Base-by-base conservation (phyloP, 2,797 vertebrate species). In the Typhlichthys eigenmanni region DNA sequence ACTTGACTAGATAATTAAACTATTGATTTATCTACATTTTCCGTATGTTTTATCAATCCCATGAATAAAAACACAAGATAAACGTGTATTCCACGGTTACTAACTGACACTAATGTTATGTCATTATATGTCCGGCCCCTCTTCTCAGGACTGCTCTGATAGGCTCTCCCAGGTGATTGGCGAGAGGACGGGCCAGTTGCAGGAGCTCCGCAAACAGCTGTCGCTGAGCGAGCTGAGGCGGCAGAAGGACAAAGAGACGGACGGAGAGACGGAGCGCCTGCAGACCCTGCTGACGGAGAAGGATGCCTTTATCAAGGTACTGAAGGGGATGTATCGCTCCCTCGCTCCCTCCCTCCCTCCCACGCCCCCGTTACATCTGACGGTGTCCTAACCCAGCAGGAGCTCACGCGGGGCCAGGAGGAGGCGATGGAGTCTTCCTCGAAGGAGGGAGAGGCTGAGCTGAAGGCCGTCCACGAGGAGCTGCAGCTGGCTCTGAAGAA, bases 401-500 rank as follows among this genome's bases (percentile, higher is more conserved):
- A 89, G 52, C 76, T 85, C 65, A 83, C 90, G 81, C 79, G 74
- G 52, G 51, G 62, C 14, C 81, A 88, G 69, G 89, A 88, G 73
- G 86, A 90, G 72, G 63, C 56, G 12, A 79, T 52, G 56, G 81
- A 74, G 57, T 60, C 80, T n/a, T 88, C 84, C 38, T 80, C 62
- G 34, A 55, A 73, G 58, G 88, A 86, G 59, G 83, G 79, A 60
- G 86, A 86, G 88, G 91, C 51, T 43, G 94, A 98, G 67, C 81
- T 93, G 56, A 87, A 80, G 71, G 91, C 83, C 62, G 78, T 95
- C 49, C 93, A 90, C 83, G 96, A 98, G 48, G 96, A 99, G 65
- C 86, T 98, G 64, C 92, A 93, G 69, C 90, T 98, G 55, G 85
- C 94, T 60, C 76, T 88, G 10, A 96, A 88, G 88, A 98, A 95